phyloP scores from a whole-genome alignment of 2,888 invertebrate genomes.

The Chalcosyrphus nemorum region DNA sequence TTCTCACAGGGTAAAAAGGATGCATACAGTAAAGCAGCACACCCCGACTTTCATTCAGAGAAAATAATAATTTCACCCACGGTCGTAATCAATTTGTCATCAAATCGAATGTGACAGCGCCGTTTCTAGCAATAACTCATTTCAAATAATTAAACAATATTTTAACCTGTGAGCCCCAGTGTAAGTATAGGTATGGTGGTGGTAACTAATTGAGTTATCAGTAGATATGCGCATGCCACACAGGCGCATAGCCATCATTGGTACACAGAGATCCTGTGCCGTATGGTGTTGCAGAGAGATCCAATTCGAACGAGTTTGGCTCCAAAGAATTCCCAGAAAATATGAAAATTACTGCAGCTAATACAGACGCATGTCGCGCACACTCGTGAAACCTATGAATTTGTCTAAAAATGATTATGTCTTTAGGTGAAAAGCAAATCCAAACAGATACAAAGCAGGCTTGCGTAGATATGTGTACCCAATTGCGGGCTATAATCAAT shows the following conservation, averaged over 20 bases:
- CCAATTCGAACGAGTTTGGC: slow-evolving; percentile 58
- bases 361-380: slow-evolving; percentile 31
- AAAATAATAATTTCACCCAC: slow-evolving; percentile 56
- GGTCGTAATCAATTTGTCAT: slow-evolving; percentile 61
- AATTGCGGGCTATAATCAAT: slow-evolving; percentile 66
- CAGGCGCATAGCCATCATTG: not conserved
- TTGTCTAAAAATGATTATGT: slow-evolving; percentile 69
- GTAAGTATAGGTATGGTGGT: slow-evolving; percentile 23
- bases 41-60: slow-evolving; percentile 22
- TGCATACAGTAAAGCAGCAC: not conserved
- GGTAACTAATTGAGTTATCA: slow-evolving; percentile 68
- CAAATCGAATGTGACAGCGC: slow-evolving; percentile 51
- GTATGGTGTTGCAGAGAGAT: slow-evolving; percentile 35
- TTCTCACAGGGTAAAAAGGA: slow-evolving; percentile 2
- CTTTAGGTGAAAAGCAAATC: slow-evolving; percentile 62
- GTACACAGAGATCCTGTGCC: slow-evolving; percentile 31
- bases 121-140: slow-evolving; percentile 48
- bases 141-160: slow-evolving; percentile 63
- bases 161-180: slow-evolving; percentile 42
- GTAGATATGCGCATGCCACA: not conserved
- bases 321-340: slow-evolving; percentile 36
- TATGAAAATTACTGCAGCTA: slow-evolving; percentile 37
- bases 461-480: slow-evolving; percentile 37
- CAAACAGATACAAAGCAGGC: slow-evolving; percentile 43
- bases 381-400: slow-evolving; percentile 45